Conservation (phyloP, 2,888 invertebrate species). For the Eurytoma californica region DNA sequence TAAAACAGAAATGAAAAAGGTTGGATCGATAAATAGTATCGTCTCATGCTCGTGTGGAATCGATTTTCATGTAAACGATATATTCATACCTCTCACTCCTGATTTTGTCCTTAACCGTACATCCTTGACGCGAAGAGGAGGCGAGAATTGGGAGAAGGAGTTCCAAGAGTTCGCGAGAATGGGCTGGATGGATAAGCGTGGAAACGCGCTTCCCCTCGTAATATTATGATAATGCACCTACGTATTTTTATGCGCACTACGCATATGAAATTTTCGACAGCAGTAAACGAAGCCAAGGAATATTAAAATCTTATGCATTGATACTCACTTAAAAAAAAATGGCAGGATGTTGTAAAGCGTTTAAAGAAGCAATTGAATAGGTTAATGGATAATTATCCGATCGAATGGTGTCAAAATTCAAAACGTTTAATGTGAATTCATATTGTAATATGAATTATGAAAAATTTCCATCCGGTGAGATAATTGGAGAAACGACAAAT, state of each 20-base stretch:
- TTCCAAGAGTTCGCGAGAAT: background rate
- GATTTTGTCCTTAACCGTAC: background rate
- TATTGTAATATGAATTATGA: no score
- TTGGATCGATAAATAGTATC: background rate
- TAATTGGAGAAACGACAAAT: no score
- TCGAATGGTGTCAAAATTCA: no score
- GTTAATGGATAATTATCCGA: no score
- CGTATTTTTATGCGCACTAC: slow-evolving; percentile 68
- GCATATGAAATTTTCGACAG: slow-evolving; percentile 55
- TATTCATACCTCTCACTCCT: background rate
- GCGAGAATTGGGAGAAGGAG: background rate
- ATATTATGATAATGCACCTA: slow-evolving; percentile 72
- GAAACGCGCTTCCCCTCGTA: slow-evolving; percentile 61
- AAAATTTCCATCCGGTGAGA: no score
- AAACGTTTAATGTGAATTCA: no score
- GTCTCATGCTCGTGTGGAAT: background rate
- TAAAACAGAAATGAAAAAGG: background rate
- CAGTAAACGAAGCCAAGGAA: slow-evolving; percentile 56
- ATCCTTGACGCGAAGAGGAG: background rate
- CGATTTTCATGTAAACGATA: slow-evolving; percentile 11
- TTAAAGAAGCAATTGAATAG: no score
- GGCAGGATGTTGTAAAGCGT: no score
- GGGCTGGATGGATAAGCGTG: background rate
- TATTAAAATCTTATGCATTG: no score
- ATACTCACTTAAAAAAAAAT: no score